Base-by-base conservation (phyloP, 1,140 invertebrate species). In the Littorina saxatilis region DNA sequence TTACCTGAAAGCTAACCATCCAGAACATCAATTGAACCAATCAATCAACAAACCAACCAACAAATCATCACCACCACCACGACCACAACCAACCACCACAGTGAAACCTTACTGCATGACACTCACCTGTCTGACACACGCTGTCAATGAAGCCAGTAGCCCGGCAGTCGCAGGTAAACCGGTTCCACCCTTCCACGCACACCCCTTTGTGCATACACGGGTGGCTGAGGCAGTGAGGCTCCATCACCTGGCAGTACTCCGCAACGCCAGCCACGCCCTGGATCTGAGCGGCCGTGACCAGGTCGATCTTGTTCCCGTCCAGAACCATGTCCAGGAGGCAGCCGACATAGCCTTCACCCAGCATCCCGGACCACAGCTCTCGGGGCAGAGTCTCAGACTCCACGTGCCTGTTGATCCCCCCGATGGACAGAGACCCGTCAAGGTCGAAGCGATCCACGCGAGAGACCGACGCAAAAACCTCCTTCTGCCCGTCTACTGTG, bases 101-200 rank as follows among this genome's bases (percentile, higher is more conserved):
- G 40, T 20, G 20, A n/a, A n/a, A n/a, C n/a, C n/a, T n/a, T n/a
- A n/a, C n/a, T n/a, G n/a, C n/a, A n/a, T n/a, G n/a, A n/a, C n/a
- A n/a, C 72, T 83, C n/a, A 92, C 91, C 89, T 83, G 87, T 85
- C 58, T 90, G 86, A 84, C 91, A 92, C 13, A 86, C 86, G 50
- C 96, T 96, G 55, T 98, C 98, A 0, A 95, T 96, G 90, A 96
- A 99, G 82, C 95, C 94, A 0, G 98, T 99, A 7, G 94, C 94
- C 13, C 96, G 96, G 92, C 98, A 99, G 92, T 99, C 98, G 92
- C 99, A 99, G 66, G 98, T 94, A 88, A 98, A 98, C 83, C 98
- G 94, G 92, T 99, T 99, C 97, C 98, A 99, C 9, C 98, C 98
- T 92, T 99, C 97, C 20, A 94, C 92, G 92, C 99, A 99, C 40